phyloP scores from a whole-genome alignment of 2,113 vertebrate species.

The Neoarius graeffei region DNA sequence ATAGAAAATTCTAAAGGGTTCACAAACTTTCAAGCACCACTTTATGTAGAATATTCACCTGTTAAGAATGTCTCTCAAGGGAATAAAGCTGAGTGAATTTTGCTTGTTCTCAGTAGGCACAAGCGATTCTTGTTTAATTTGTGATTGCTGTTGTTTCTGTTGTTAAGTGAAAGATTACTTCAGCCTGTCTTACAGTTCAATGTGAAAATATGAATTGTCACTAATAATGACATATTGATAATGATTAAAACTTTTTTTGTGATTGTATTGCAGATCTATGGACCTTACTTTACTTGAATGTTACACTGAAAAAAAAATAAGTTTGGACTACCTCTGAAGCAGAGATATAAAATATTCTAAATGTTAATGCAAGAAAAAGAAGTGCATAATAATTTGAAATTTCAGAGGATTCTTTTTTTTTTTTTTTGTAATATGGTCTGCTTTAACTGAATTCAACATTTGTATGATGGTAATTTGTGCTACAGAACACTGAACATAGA shows the following conservation, averaged over 20 bases:
- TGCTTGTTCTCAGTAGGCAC: not conserved
- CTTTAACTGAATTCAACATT: not conserved
- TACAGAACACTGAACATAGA: too few relatives aligned
- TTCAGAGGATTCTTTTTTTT: not conserved
- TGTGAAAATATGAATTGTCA: too few relatives aligned
- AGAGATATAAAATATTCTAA: not conserved
- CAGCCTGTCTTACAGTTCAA: too few relatives aligned
- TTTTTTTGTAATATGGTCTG: not conserved
- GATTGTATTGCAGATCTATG: not conserved
- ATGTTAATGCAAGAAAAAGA: not conserved
- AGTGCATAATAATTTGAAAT: not conserved
- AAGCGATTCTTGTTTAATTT: not conserved
- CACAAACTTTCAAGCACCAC: too few relatives aligned
- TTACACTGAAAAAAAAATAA: too few relatives aligned
- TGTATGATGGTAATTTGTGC: too few relatives aligned
- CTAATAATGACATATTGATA: too few relatives aligned
- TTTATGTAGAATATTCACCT: too few relatives aligned
- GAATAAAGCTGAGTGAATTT: not conserved
- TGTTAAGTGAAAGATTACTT: not conserved
- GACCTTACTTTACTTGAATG: not conserved
- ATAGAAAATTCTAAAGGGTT: too few relatives aligned
- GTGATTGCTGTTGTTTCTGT: constrained; percentile 3
- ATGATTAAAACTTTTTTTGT: not conserved
- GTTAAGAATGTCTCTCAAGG: not conserved
- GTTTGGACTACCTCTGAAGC: not conserved